These are phyloP conservation scores for Alligator mississippiensis DNA, from an alignment of 2,113 vertebrate species.

Conservation along the genomic window DNA sequence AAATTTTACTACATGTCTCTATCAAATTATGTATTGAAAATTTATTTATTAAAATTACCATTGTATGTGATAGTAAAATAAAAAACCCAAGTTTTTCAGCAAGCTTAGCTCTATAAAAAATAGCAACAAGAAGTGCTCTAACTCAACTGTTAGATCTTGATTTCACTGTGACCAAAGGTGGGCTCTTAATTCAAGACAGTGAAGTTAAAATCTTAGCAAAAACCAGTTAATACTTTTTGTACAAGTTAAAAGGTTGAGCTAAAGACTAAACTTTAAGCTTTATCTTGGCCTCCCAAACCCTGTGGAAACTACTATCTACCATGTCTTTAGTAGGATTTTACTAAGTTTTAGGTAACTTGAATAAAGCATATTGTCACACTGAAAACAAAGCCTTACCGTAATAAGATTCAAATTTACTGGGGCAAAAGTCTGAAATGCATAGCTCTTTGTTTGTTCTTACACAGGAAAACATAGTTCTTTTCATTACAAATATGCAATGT, in stretches of 20 bases:
- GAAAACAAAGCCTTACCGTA: neutral
- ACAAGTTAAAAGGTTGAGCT: neutral
- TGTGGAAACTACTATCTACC: neutral
- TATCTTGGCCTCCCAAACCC: neutral
- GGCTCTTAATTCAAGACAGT: neutral
- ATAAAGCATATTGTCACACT: neutral
- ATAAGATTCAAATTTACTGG: neutral
- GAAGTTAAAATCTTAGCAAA: neutral
- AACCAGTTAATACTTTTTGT: neutral
- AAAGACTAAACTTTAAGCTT: neutral
- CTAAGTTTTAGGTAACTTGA: neutral
- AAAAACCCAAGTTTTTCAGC: neutral
- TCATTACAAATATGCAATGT: neutral
- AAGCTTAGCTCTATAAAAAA: neutral
- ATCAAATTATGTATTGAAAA: too few species aligned
- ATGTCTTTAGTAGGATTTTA: neutral
- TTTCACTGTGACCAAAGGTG: neutral
- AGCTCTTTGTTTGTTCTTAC: neutral
- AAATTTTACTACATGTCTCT: neutral
- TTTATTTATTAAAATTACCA: too few species aligned
- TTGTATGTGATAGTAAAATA: neutral
- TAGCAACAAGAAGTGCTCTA: neutral
- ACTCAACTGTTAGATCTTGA: neutral
- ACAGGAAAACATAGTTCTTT: neutral
- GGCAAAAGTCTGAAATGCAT: neutral